Percentiles rank a stretch among this genome's conserved stretches.
These are phyloP conservation scores for Mionectes olivaceus DNA, from an alignment of 2,797 vertebrate species.

Conservation along the genomic window DNA sequence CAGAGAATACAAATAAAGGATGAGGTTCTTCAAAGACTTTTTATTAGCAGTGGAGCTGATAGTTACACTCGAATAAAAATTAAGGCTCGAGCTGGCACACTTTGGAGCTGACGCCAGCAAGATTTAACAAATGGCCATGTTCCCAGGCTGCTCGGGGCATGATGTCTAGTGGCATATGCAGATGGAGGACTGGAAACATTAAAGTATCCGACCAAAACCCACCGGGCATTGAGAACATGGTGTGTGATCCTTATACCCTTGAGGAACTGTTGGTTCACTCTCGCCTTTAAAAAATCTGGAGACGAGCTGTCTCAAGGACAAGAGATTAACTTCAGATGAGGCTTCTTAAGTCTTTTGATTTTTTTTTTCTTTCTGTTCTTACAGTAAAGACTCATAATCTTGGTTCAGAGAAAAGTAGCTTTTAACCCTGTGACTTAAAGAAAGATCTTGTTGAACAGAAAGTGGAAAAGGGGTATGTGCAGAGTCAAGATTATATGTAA, in stretches of 20 bases:
- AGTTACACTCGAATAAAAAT: slow-evolving; percentile 1
- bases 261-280: not conserved
- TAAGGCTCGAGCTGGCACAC: not conserved
- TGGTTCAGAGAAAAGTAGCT: not conserved
- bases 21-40: not conserved
- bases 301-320: not conserved
- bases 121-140: not conserved
- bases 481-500: not conserved
- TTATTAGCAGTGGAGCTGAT: not conserved
- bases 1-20: slow-evolving; percentile 2
- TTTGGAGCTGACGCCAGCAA: not conserved
- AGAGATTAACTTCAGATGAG: not conserved
- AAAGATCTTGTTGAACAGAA: not conserved
- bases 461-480: not conserved
- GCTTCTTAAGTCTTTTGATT: not conserved
- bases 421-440: not conserved
- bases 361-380: not conserved
- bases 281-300: not conserved
- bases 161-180: not conserved
- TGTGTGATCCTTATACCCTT: not conserved
- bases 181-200: not conserved
- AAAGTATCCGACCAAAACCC: not conserved
- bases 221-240: not conserved
- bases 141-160: not conserved
- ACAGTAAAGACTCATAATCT: not conserved